phyloP scores from a whole-genome alignment of 2,888 invertebrate genomes.

The Mythimna pallens region DNA sequence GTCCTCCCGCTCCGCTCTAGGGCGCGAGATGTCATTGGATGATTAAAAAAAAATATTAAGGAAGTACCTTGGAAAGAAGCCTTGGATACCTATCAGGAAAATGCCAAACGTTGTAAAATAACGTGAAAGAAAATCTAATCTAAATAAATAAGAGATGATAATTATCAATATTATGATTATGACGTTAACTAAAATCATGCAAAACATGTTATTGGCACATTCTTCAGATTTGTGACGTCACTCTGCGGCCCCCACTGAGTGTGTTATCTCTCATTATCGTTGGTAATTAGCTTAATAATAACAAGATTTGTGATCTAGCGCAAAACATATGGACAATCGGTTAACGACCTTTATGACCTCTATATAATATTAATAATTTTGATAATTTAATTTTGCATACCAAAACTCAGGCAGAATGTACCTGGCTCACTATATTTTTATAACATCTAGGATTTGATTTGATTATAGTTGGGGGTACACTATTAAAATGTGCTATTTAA shows the following conservation, averaged over 20 bases:
- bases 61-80: background rate
- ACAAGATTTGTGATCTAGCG: conserved; percentile 4
- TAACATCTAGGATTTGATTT: too few species aligned
- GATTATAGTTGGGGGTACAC: conserved; percentile 6
- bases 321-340: conserved; percentile 18
- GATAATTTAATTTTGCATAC: too few species aligned
- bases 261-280: conserved; percentile 34
- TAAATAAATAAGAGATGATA: conserved; percentile 1
- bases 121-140: conserved; percentile 10
- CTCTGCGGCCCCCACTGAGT: conserved; percentile 45
- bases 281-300: conserved; percentile 7
- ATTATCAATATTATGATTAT: background rate
- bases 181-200: conserved; percentile 19
- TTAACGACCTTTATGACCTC: background rate
- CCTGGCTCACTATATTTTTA: too few species aligned
- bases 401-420: too few species aligned
- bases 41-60: too few species aligned
- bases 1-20: too few species aligned
- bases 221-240: conserved; percentile 16
- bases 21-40: too few species aligned
- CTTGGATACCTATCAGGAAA: background rate
- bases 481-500: background rate
- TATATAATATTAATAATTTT: too few species aligned
- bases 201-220: conserved; percentile 49
- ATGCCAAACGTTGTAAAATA: background rate